Evolutionary conservation across 2,888 invertebrate genomes (phyloP).

Genomic region (Abscondita cerata): DNA sequence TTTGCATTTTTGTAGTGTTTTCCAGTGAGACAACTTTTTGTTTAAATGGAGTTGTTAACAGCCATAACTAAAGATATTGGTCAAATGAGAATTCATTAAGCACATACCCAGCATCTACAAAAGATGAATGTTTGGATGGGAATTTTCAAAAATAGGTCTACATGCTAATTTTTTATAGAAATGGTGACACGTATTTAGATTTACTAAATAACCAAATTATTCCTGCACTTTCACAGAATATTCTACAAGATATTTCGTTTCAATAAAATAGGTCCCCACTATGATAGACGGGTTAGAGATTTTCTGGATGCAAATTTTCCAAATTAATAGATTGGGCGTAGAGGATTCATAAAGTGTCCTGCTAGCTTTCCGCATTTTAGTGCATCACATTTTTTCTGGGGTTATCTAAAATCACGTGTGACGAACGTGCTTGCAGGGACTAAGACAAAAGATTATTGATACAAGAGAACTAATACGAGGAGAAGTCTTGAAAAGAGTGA

Average conservation of each 20-base stretch:
- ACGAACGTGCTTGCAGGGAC: not conserved
- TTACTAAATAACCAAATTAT: slow-evolving; percentile 1
- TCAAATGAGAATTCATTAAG: slow-evolving; percentile 2
- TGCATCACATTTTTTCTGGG: not conserved
- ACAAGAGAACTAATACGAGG: not conserved
- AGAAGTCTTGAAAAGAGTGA: slow-evolving; percentile 4
- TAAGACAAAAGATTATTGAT: slow-evolving; percentile 9
- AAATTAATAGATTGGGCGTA: not conserved
- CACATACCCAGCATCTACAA: not conserved
- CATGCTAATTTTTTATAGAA: not conserved
- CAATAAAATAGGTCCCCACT: not conserved
- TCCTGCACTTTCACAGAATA: not conserved
- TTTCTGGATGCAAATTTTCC: not conserved
- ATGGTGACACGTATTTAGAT: not conserved
- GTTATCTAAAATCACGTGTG: slow-evolving; percentile 6
- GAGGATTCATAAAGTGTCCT: too few species aligned
- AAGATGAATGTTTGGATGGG: slow-evolving; percentile 5
- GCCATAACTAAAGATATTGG: not conserved
- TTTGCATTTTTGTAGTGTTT: not conserved
- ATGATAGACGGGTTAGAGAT: not conserved
- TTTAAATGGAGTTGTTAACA: not conserved
- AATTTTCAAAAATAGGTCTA: slow-evolving; percentile 2
- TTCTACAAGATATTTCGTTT: not conserved
- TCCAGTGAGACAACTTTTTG: not conserved
- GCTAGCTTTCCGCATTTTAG: not conserved